A percentile compares a stretch with the other conserved stretches of the same genome.
These are phyloP conservation scores for Rhagoletis pomonella DNA, from an alignment of 1,140 invertebrate species.

Conservation along the genomic window DNA sequence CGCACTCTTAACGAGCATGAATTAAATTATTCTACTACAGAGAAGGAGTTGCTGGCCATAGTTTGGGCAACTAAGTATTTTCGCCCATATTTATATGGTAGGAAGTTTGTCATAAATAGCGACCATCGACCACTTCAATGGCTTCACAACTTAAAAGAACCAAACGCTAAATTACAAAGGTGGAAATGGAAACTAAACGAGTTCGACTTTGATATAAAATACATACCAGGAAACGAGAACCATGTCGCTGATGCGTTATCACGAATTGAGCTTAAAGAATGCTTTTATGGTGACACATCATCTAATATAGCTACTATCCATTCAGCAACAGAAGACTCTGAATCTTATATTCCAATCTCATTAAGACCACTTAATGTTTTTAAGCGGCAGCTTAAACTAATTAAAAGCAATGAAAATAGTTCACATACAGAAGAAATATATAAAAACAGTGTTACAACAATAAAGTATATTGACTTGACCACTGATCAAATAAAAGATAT, in stretches of 20 bases:
- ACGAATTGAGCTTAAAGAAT: constrained; percentile 6
- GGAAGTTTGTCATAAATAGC: no score
- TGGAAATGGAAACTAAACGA: not conserved
- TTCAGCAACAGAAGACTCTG: constrained; percentile 32
- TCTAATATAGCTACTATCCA: not conserved
- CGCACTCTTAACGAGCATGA: no score
- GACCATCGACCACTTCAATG: no score
- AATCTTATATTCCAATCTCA: constrained; percentile 37
- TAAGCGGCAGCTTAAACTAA: constrained; percentile 1
- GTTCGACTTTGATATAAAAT: not conserved
- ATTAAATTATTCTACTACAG: not conserved
- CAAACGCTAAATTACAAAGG: not conserved
- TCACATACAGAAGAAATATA: not conserved
- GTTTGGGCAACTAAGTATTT: no score
- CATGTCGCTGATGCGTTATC: constrained; percentile 26
- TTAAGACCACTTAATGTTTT: constrained; percentile 23
- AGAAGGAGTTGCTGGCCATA: no score
- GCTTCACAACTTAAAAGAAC: no score
- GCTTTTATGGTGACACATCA: not conserved
- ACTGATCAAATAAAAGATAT: constrained; percentile 38
- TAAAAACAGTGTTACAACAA: constrained; percentile 15
- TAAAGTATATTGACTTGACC: not conserved
- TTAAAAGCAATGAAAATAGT: constrained; percentile 26
- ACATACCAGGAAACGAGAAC: not conserved
- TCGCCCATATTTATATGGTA: no score